A percentile compares a stretch with the other conserved stretches of the same genome.
These are phyloP conservation scores for Solea solea DNA, from an alignment of 2,113 vertebrate species.

Conservation along the genomic window DNA sequence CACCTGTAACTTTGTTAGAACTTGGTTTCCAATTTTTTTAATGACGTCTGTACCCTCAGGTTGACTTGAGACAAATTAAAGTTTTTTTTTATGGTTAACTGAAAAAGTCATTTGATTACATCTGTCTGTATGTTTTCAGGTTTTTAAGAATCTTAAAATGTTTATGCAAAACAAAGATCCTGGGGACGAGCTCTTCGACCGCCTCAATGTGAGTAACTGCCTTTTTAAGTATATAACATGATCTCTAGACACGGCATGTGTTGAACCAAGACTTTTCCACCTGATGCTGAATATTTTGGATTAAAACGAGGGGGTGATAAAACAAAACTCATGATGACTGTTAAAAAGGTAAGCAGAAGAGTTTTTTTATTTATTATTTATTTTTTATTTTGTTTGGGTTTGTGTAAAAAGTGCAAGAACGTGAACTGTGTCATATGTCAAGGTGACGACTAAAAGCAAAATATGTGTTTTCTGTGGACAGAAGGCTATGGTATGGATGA, in stretches of 20 bases:
- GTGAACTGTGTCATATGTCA: slow-evolving; percentile 15
- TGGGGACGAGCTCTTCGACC: slow-evolving; percentile 84
- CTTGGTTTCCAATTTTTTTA: too few relatives aligned
- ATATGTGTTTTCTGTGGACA: slow-evolving; percentile 7
- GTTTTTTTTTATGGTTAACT: too few relatives aligned
- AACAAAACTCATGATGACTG: not conserved
- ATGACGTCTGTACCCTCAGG: too few relatives aligned
- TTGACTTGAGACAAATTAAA: too few relatives aligned
- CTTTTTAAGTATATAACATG: not conserved
- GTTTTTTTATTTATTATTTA: not conserved
- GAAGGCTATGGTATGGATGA: slow-evolving; percentile 21
- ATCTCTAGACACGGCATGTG: not conserved
- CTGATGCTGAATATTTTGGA: not conserved
- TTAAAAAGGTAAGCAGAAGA: not conserved
- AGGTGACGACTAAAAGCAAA: slow-evolving; percentile 27
- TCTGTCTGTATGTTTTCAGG: slow-evolving; percentile 66
- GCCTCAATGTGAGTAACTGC: slow-evolving; percentile 70
- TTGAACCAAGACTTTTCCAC: not conserved
- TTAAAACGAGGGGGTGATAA: not conserved
- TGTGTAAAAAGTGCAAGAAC: slow-evolving; percentile 3
- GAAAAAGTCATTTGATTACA: not conserved
- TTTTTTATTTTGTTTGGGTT: not conserved
- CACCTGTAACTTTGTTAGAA: not conserved
- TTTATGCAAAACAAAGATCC: slow-evolving; percentile 80
- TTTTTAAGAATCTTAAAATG: slow-evolving; percentile 85